A percentile compares a stretch with the other conserved stretches of the same genome.
These are phyloP conservation scores for Rhegmatorhina hoffmannsi DNA, from an alignment of 2,113 vertebrate species.

Conservation along the genomic window DNA sequence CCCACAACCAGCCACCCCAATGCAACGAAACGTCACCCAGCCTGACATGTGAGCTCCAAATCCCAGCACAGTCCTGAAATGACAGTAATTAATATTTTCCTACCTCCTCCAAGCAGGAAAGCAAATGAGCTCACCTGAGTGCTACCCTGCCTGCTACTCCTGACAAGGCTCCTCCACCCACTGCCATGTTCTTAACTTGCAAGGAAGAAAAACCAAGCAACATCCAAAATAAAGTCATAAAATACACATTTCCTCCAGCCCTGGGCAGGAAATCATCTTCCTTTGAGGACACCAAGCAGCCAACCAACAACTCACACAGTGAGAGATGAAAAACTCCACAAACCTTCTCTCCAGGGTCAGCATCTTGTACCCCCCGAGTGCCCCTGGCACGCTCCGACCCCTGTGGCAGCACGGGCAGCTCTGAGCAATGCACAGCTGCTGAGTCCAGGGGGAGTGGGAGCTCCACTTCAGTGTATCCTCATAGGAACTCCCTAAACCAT, in stretches of 20 bases:
- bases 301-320: not conserved
- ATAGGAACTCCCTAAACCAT: not conserved
- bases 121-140: not conserved
- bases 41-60: not conserved
- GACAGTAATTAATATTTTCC: not conserved
- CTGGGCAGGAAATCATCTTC: not conserved
- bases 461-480: not conserved
- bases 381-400: not conserved
- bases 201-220: not conserved
- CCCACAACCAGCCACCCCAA: not conserved
- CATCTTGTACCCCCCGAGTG: not conserved
- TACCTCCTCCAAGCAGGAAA: not conserved
- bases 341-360: not conserved
- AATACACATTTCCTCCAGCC: constrained; percentile 20
- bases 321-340: not conserved
- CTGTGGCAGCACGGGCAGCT: not conserved
- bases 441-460: not conserved
- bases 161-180: not conserved
- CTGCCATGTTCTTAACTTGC: not conserved
- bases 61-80: not conserved
- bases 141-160: not conserved
- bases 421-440: not conserved
- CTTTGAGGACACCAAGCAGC: not conserved
- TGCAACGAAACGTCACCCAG: not conserved
- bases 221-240: not conserved